Evolutionary conservation across 2,888 invertebrate genomes (phyloP), one percentile per base, ranked within the genome.

Genomic region (Neuroscelio doddi): DNA sequence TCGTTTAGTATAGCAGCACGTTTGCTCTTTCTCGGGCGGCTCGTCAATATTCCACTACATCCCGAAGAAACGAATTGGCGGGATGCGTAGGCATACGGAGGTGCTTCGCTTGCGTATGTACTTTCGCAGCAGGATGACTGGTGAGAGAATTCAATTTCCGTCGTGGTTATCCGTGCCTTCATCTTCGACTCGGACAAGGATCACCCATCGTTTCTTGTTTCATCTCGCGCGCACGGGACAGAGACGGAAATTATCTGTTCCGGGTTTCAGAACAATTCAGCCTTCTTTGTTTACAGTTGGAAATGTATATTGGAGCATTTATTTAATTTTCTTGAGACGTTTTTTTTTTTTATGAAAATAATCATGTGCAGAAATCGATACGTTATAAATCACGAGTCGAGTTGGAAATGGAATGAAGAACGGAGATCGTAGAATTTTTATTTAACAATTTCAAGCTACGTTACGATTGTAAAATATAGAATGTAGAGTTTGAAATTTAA

Each of bases 101-200:
- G 61, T 42, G 36, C 34, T 29, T 36, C 44, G 61, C 58, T 57
- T 61, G 61, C 70, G 72, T 71, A 73, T 67, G 74, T 69, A 70
- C 67, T 71, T 71, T 76, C 74, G 73, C 77, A 72, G 74, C 76
- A 57, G 73, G 75, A 81, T 78, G 79, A 80, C 81, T 79, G 75
- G 76, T 77, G 78, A 76, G 79, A 79, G 81, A 81, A 80, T 80
- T 81, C 80, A 80, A 81, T 81, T 81, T 81, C 78, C 80, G 77
- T 77, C 78, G 74, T 77, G 73, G 76, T 81, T 80, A 81, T 80
- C 80, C 80, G 73, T 74, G 69, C 71, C 72, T 73, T 74, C 75
- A 82, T 82, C 80, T 80, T 76, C 74, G 71, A 64, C 70, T 69
- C 65, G 66, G 67, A 56, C 69, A 66, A 66, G 53, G 70, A 70